phyloP scores from a whole-genome alignment of 2,113 vertebrate genomes.

The Platycercus adscitus region DNA sequence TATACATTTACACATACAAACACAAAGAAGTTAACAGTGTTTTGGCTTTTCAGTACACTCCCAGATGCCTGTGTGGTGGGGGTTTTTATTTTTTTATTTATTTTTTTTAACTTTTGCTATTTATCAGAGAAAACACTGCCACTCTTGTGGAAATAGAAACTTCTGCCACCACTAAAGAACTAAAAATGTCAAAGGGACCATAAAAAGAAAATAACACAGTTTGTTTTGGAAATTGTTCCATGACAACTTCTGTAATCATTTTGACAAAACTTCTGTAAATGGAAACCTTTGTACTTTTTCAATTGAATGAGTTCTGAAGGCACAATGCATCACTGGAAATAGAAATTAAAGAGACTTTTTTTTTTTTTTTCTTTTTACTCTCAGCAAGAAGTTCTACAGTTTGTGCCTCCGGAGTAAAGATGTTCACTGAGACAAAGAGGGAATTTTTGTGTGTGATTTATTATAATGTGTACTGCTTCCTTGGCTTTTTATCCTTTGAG shows the following conservation, averaged over 20 bases:
- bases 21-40: neutral
- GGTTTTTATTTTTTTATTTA: neutral
- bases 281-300: constrained; percentile 51
- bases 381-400: constrained; percentile 22
- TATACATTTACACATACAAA: neutral
- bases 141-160: neutral
- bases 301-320: constrained; percentile 44
- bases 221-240: constrained; percentile 44
- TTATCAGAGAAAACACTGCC: constrained; percentile 28
- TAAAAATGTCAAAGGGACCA: constrained; percentile 49
- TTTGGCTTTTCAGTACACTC: neutral
- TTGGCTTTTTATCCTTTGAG: constrained; percentile 72
- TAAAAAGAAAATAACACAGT: constrained; percentile 50
- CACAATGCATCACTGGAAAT: constrained; percentile 63
- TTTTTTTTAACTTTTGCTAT: neutral
- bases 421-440: constrained; percentile 32
- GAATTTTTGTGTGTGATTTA: constrained; percentile 69
- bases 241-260: constrained; percentile 46
- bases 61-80: neutral
- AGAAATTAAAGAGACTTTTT: constrained; percentile 51
- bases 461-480: constrained; percentile 60
- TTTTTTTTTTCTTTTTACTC: neutral
- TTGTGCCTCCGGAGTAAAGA: constrained; percentile 39
- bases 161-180: neutral
- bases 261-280: constrained; percentile 59